Base-by-base conservation (phyloP, 2,797 vertebrate species). In the Emydoidea blandingii region DNA sequence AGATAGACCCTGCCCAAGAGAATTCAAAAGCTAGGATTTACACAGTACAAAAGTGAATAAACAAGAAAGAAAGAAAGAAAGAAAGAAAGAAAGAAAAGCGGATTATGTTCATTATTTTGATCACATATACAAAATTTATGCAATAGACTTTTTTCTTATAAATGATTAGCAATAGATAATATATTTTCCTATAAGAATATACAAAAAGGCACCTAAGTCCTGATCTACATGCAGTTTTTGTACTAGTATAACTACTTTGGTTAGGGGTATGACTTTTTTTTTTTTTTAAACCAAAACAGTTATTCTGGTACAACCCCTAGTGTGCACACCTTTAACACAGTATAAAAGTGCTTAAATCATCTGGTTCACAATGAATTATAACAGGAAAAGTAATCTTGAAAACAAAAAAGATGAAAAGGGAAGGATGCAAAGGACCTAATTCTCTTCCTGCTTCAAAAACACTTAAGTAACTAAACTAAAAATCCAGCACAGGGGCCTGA, bases 1-100 rank as follows among this genome's bases (percentile, higher is more conserved):
- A 62, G 37, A 44, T 52, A 25, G 59, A 44, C 23, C 15, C 31
- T 83, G 18, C 81, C 81, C 29, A 25, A 34, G 6, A 83, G 83
- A 49, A 37, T 18, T 62, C 52, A 62, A 21, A 2, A 18, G 2
- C 5, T 25, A 0, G 72, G n/a, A 57, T 49, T 79, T 56, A 59
- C 31, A 41, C 18, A 14, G 1, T 11, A n/a, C 3, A 1, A 0
- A 2, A 5, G n/a, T 4, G 31, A 92, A 34, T 5, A 27, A 19
- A 72, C 1, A 47, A 4, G 25, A 76, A 47, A 76, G 21, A 44
- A n/a, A n/a, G n/a, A n/a, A 47, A 4, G 25, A 76, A 47, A 76
- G 21, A 44, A 47, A 76, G 37, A 27, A 44, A 47, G 44, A 4
- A 62, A 78, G 90, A 74, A 56, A 1, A 85, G 34, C 41, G 49